Conservation (phyloP, 1,140 invertebrate species). For the Argopecten irradians region DNA sequence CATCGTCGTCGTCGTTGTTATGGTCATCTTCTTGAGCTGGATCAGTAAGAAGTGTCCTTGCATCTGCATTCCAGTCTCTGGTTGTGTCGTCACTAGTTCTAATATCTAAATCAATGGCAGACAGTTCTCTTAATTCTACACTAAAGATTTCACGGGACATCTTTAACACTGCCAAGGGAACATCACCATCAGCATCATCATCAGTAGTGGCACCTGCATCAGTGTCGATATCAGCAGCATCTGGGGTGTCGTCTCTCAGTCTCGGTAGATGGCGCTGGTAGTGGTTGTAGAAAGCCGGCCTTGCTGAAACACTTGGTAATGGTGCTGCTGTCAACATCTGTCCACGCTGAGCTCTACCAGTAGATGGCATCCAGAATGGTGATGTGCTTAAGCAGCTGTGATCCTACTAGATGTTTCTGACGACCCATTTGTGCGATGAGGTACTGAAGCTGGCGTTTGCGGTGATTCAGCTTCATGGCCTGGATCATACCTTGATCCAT, state of each 20-base stretch:
- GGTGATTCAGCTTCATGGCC: constrained; percentile 39
- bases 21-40: too few species aligned
- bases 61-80: constrained; percentile 39
- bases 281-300: not conserved
- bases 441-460: not conserved
- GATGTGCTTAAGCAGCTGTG: too few species aligned
- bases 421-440: not conserved
- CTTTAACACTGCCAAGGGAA: constrained; percentile 25
- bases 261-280: not conserved
- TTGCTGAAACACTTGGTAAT: too few species aligned
- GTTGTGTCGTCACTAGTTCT: constrained; percentile 3
- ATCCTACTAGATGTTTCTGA: too few species aligned
- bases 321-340: too few species aligned
- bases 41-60: constrained; percentile 23
- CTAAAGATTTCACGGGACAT: constrained; percentile 35
- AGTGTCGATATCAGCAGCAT: too few species aligned
- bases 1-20: not conserved
- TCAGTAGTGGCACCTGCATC: too few species aligned
- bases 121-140: constrained; percentile 35
- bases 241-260: not conserved
- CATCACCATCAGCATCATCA: constrained; percentile 44
- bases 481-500: constrained; percentile 54
- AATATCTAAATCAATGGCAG: constrained; percentile 31
- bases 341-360: too few species aligned
- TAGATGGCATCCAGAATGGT: too few species aligned